Base-by-base conservation (phyloP, 2,113 vertebrate genomes). In the Monarcha castaneiventris region DNA sequence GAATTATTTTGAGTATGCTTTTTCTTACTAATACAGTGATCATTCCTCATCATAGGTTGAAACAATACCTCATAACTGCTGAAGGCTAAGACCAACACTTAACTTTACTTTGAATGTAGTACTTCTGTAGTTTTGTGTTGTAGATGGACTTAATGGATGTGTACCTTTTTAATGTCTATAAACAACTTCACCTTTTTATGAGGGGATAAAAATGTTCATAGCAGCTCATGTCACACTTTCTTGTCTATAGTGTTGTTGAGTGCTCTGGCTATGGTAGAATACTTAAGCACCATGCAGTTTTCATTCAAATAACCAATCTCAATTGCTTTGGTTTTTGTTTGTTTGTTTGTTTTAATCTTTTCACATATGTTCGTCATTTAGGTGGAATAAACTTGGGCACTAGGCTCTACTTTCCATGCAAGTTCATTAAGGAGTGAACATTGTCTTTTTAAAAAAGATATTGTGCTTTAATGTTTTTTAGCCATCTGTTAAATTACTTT, bases 401-500 rank as follows among this genome's bases (percentile, higher is more conserved):
- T 94, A 94, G 93, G 87, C 87, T 84, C 72, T 74, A n/a, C 89
- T 96, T 95, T 92, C 58, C 72, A 81, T 89, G 89, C 82, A 96
- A 93, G 90, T 94, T 98, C 88, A 96, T 97, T 96, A 96, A 94
- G 80, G 84, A 96, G 77, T 86, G 89, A 96, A 95, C 93, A 88
- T 54, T 90, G 85, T 97, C 95, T 97, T 97, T 97, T 96, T 20
- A 22, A 84, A 87, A 91, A 95, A 96, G 94, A 96, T 92, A 88
- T 15, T 89, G 94, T 97, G 95, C 92, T 97, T 96, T 96, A 95
- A 96, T 93, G 94, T 95, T 95, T 94, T 89, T 84, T 73, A 96
- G 94, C 94, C 97, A 98, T 98, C 97, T 98, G 98, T 97, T 98
- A 98, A 97, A 97, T 97, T 97, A 97, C 97, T 98, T 96, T 91